A percentile compares a stretch with the other conserved stretches of the same genome.
Evolutionary conservation across 2,113 vertebrate species (phyloP).

Genomic region (rat (Rattus norvegicus)): GRCr8 NC_086024.1:80868501-80869000

Average conservation of each 20-base stretch:
- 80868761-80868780: constrained; percentile 93
- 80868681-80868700: constrained; percentile 99
- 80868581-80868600: constrained; percentile 88
- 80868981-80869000: not conserved
- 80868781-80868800: constrained; percentile 94
- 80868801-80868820: constrained; percentile 95
- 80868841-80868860: constrained; percentile 74
- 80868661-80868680: constrained; percentile 91
- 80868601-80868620: constrained; percentile 90
- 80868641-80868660: constrained; percentile 91
- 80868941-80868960: not conserved
- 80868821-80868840: constrained; percentile 72
- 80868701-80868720: constrained; percentile 93
- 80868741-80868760: constrained; percentile 97
- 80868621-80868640: constrained; percentile 89
- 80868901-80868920: not conserved
- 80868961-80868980: not conserved
- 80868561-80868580: constrained; percentile 93
- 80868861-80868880: not conserved
- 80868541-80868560: constrained; percentile 91
- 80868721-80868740: constrained; percentile 92
- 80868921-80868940: not conserved
- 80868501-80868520: constrained; percentile 92
- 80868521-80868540: constrained; percentile 92
- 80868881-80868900: not conserved